Percentiles rank a stretch among this genome's conserved stretches.
phyloP scores from a whole-genome alignment of 2,113 vertebrate genomes.

The Pelusios castaneus region DNA sequence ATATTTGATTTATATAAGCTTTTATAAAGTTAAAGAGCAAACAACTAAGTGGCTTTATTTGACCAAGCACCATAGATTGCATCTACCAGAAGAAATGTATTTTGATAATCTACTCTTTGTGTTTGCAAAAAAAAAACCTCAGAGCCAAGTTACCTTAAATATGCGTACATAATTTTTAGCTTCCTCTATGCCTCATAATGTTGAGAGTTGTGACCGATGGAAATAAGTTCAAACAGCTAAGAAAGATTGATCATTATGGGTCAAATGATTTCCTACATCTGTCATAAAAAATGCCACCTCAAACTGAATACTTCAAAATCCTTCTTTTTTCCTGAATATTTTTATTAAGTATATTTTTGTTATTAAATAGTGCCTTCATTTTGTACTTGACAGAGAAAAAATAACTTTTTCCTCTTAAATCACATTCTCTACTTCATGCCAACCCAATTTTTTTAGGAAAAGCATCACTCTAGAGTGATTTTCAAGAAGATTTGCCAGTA shows the following conservation, averaged over 20 bases:
- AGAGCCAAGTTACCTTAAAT: rapidly evolving
- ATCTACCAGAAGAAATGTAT: background rate
- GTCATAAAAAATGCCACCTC: background rate
- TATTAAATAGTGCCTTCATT: background rate
- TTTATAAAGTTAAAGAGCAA: background rate
- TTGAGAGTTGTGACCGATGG: background rate
- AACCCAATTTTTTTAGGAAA: background rate
- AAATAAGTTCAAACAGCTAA: background rate
- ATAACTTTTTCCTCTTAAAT: background rate
- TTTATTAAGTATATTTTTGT: background rate
- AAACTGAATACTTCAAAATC: background rate
- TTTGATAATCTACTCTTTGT: background rate
- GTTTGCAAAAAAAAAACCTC: background rate
- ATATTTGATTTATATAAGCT: background rate
- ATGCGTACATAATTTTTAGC: rapidly evolving
- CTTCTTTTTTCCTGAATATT: background rate
- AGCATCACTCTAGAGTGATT: background rate
- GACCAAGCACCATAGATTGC: background rate
- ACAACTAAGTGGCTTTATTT: rapidly evolving
- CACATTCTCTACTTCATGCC: background rate
- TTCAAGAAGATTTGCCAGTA: background rate
- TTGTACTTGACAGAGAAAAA: background rate
- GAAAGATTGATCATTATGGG: background rate
- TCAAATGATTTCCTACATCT: background rate
- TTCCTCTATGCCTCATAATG: background rate